Percentiles rank a stretch among this genome's conserved stretches.
phyloP scores from a whole-genome alignment of 2,888 invertebrate species.

The Hirtodrosophila alboralis region DNA sequence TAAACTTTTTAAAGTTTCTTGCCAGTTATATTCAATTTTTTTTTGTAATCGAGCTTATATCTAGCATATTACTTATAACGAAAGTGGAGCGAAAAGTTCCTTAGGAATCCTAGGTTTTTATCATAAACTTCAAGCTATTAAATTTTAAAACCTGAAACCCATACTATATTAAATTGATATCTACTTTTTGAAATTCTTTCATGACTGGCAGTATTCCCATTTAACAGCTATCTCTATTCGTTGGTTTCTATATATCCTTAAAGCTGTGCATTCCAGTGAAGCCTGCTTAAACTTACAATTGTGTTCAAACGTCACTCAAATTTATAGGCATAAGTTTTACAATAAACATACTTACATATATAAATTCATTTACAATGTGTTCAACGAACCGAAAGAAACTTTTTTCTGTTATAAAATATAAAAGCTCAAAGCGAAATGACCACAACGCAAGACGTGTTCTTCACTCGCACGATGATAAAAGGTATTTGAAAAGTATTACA shows the following conservation, averaged over 20 bases:
- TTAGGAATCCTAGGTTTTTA: too few species aligned
- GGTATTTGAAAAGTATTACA: constrained; percentile 39
- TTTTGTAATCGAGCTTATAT: constrained; percentile 26
- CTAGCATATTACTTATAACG: constrained; percentile 11
- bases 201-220: too few species aligned
- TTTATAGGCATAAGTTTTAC: constrained; percentile 18
- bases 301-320: constrained; percentile 46
- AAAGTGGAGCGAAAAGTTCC: constrained; percentile 14
- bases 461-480: constrained; percentile 2
- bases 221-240: too few species aligned
- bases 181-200: too few species aligned
- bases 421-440: constrained; percentile 48
- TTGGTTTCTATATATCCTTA: too few species aligned
- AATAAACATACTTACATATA: constrained; percentile 16
- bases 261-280: constrained; percentile 16
- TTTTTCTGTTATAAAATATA: constrained; percentile 32
- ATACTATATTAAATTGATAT: too few species aligned
- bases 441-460: constrained; percentile 39
- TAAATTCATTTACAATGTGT: constrained; percentile 39
- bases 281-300: constrained; percentile 31
- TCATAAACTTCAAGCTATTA: not conserved
- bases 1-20: constrained; percentile 6
- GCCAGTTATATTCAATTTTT: constrained; percentile 1
- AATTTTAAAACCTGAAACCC: too few species aligned
- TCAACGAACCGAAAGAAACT: constrained; percentile 40